Conservation (phyloP, 2,797 vertebrate genomes). For the Sebastes elongatus region DNA sequence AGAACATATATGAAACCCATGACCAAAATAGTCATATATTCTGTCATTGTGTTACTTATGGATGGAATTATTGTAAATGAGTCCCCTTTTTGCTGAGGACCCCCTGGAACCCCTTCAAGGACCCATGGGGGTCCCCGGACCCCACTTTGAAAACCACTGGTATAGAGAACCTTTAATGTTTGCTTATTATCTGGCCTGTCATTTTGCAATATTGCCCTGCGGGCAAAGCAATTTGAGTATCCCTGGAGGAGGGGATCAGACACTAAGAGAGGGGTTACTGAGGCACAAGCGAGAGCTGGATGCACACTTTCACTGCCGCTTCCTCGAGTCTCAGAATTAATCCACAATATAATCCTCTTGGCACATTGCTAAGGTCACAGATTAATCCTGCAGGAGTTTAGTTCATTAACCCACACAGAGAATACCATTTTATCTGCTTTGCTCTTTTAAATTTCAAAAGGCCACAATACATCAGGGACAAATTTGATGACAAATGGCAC, state of each 20-base stretch:
- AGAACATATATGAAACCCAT: too few species aligned
- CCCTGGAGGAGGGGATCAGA: not conserved
- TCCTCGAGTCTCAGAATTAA: constrained; percentile 47
- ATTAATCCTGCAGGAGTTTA: constrained; percentile 53
- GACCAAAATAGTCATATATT: too few species aligned
- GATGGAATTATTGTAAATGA: too few species aligned
- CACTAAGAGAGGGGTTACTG: not conserved
- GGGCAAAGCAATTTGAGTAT: not conserved
- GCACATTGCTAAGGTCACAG: constrained; percentile 51
- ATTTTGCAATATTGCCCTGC: too few species aligned
- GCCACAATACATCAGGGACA: not conserved
- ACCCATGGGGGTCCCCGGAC: too few species aligned
- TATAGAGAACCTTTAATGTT: too few species aligned
- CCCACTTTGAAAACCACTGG: too few species aligned
- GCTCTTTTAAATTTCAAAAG: constrained; percentile 13
- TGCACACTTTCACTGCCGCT: constrained; percentile 18
- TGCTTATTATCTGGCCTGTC: too few species aligned
- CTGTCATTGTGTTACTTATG: too few species aligned
- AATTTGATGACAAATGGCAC: not conserved
- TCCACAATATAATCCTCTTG: constrained; percentile 63
- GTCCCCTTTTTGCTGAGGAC: too few species aligned
- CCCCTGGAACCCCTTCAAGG: fast-evolving
- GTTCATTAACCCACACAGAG: constrained; percentile 50
- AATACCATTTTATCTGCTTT: constrained; percentile 4
- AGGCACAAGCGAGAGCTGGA: constrained; percentile 4